Conservation (phyloP, 2,888 invertebrate species). For the Protodeltote pygarga region DNA sequence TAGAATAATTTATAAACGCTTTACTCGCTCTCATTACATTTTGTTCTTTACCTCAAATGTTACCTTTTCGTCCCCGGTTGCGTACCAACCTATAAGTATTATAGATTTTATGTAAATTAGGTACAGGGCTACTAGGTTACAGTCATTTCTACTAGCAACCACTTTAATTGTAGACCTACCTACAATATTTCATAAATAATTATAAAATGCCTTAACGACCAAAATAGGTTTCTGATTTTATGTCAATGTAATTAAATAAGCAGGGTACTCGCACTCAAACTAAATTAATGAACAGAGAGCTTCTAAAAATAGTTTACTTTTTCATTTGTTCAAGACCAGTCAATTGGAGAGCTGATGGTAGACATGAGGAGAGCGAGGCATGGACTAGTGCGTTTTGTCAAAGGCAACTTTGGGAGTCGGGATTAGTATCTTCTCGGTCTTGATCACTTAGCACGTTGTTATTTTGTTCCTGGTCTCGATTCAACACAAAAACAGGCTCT, state of each 20-base stretch:
- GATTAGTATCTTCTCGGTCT: slow-evolving; percentile 54
- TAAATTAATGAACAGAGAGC: slow-evolving; percentile 1
- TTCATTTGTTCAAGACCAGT: slow-evolving; percentile 32
- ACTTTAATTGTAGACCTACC: slow-evolving; percentile 1
- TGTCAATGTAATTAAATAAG: slow-evolving; percentile 5
- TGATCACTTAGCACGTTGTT: slow-evolving; percentile 67
- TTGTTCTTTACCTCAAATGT: slow-evolving; percentile 24
- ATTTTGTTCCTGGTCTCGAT: slow-evolving; percentile 71
- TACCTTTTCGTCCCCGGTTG: not conserved
- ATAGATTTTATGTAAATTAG: not conserved
- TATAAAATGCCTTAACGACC: not conserved
- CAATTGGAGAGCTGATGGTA: slow-evolving; percentile 23
- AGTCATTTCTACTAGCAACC: not conserved
- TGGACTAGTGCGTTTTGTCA: slow-evolving; percentile 56
- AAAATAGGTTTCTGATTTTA: not conserved
- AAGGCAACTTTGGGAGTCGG: slow-evolving; percentile 52
- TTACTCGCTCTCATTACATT: slow-evolving; percentile 29
- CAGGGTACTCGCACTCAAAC: slow-evolving; percentile 9
- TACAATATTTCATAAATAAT: slow-evolving; percentile 1
- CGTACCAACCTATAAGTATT: not conserved
- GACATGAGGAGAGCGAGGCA: slow-evolving; percentile 44
- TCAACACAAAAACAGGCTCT: slow-evolving; percentile 73
- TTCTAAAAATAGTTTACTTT: slow-evolving; percentile 5
- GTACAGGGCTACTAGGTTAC: slow-evolving; percentile 5
- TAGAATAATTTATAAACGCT: slow-evolving; percentile 12